phyloP scores from a whole-genome alignment of 2,113 vertebrate genomes.

The Perca flavescens region DNA sequence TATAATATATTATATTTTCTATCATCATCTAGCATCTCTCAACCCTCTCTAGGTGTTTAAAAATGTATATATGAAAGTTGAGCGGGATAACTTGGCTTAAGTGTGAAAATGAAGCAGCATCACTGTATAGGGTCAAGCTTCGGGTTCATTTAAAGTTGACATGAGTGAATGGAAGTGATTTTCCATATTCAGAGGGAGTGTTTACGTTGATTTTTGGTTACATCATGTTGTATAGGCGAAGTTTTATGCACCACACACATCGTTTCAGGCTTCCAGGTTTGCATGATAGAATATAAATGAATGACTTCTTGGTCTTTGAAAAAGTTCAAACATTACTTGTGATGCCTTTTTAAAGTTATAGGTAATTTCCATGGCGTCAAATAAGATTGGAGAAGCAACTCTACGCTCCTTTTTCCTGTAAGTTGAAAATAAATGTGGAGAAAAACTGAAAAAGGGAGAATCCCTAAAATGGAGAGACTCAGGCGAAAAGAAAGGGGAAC shows the following conservation, averaged over 20 bases:
- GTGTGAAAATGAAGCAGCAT: constrained; percentile 23
- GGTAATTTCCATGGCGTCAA: neutral
- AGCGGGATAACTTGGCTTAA: constrained; percentile 1
- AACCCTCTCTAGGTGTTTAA: neutral
- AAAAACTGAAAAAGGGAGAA: neutral
- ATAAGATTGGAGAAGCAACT: neutral
- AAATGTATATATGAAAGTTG: neutral
- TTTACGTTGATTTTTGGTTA: constrained; percentile 44
- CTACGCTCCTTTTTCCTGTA: neutral
- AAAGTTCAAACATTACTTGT: neutral
- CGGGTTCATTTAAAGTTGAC: constrained; percentile 48
- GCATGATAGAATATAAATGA: neutral
- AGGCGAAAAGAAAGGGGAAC: constrained; percentile 38
- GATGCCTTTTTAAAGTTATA: neutral
- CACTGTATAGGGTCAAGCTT: constrained; percentile 31
- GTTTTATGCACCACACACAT: constrained; percentile 18
- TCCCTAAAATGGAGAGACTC: neutral
- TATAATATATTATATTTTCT: constrained; percentile 5
- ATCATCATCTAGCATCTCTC: neutral
- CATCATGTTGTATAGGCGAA: constrained; percentile 12
- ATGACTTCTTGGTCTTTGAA: neutral
- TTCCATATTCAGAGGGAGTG: constrained; percentile 32
- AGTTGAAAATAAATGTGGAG: neutral
- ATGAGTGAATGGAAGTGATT: constrained; percentile 54
- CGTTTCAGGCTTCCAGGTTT: constrained; percentile 1